Evolutionary conservation across 1,140 invertebrate species (phyloP).

Genomic region (Drosophila parvula): DNA sequence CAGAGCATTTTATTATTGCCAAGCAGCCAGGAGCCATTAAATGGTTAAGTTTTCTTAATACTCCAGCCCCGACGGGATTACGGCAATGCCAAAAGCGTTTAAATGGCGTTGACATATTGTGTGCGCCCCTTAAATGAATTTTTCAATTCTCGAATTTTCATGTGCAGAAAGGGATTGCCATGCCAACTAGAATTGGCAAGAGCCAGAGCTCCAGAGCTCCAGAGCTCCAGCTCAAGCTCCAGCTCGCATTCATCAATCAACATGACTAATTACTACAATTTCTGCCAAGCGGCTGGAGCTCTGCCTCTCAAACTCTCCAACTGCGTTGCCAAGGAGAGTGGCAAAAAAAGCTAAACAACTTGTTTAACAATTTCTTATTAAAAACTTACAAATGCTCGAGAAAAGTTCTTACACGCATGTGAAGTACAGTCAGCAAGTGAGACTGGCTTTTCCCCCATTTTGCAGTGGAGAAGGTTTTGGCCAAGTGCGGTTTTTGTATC

Average conservation of each 20-base stretch:
- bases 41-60: slow-evolving; percentile 73
- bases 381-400: slow-evolving; percentile 67
- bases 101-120: slow-evolving; percentile 74
- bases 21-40: slow-evolving; percentile 44
- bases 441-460: slow-evolving; percentile 5
- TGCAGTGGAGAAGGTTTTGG: slow-evolving; percentile 47
- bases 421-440: slow-evolving; percentile 24
- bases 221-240: neutral
- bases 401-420: slow-evolving; percentile 66
- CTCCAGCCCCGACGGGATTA: slow-evolving; percentile 66
- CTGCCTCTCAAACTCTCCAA: neutral
- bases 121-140: slow-evolving; percentile 57
- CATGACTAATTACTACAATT: slow-evolving; percentile 78
- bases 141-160: slow-evolving; percentile 35
- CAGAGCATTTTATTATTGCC: slow-evolving; percentile 58
- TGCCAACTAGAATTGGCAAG: slow-evolving; percentile 23
- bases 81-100: slow-evolving; percentile 54
- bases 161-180: slow-evolving; percentile 20
- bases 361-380: slow-evolving; percentile 82
- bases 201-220: neutral
- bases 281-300: slow-evolving; percentile 49
- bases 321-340: slow-evolving; percentile 18
- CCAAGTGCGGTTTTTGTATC: slow-evolving; percentile 66
- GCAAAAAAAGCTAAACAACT: slow-evolving; percentile 53
- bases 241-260: slow-evolving; percentile 71